These are phyloP conservation scores for Drosophila bocqueti DNA, from an alignment of 1,140 invertebrate species.

Conservation along the genomic window DNA sequence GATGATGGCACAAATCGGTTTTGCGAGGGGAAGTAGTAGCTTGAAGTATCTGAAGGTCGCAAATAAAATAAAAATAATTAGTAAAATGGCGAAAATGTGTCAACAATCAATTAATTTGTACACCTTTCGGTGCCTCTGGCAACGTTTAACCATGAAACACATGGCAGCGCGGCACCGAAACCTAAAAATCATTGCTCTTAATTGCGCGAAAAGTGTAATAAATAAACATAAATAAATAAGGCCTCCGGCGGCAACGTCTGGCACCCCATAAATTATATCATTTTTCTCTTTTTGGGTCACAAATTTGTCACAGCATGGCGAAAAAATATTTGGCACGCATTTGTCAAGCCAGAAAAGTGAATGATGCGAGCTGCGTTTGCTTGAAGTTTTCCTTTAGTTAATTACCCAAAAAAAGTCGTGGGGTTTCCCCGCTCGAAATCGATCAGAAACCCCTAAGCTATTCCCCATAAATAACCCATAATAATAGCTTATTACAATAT, in stretches of 20 bases:
- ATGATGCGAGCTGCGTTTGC: conserved; percentile 8
- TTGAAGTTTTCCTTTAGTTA: conserved; percentile 7
- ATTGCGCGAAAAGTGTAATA: conserved; percentile 75
- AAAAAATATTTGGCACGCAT: conserved; percentile 24
- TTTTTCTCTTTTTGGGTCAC: conserved; percentile 44
- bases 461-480: conserved; percentile 26
- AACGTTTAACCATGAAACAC: conserved; percentile 59
- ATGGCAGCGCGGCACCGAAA: conserved; percentile 21
- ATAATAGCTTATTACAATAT: conserved; percentile 20
- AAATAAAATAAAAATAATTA: conserved; percentile 13
- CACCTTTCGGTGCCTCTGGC: conserved; percentile 52
- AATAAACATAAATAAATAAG: conserved; percentile 68
- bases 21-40: conserved; percentile 79
- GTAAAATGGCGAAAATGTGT: conserved; percentile 44
- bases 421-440: conserved; percentile 2
- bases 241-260: conserved; percentile 12
- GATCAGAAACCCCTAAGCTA: conserved; percentile 6
- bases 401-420: conserved; percentile 7
- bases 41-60: conserved; percentile 73
- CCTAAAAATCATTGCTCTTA: conserved; percentile 61
- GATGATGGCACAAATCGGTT: conserved; percentile 82
- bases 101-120: conserved; percentile 63
- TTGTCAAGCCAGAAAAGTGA: conserved; percentile 29
- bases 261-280: conserved; percentile 30
- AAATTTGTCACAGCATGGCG: conserved; percentile 54